Base-by-base conservation (phyloP, 2,113 vertebrate genomes). In the Hypocryptadius cinnamomeus region DNA sequence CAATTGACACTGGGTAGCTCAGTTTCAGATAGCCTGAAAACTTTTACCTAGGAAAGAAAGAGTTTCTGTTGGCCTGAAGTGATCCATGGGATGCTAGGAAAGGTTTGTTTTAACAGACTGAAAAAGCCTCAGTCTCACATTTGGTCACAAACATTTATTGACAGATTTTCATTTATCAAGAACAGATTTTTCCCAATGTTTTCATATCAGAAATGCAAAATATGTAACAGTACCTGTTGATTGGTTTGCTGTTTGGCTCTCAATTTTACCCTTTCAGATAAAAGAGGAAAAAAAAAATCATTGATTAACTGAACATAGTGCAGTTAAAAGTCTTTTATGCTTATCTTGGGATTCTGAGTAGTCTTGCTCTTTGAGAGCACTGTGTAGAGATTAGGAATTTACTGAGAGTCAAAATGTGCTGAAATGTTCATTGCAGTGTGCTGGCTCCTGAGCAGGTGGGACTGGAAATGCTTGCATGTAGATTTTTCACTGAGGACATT, bases 401-500 rank as follows among this genome's bases (percentile, higher is more conserved):
- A 83, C 63, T 15, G 9, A 86, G 37, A 65, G 45, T 48, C 63
- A 83, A 40, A 91, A 87, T 48, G 28, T 81, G 54, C 40, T 68
- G 76, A 63, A 85, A 66, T 48, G 9, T 74, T 63, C 24, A 51
- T 15, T 79, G 69, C 25, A 56, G 24, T 37, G 5, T 63, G 21
- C 79, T 89, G 68, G 56, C 37, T 28, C 53, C 56, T 53, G 54
- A 79, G 76, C 83, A 94, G 90, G 92, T 93, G 87, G 45, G 64
- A 40, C 65, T 87, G 80, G 93, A 95, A 94, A 59, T 63, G 79
- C 86, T 84, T 79, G 63, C 44, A 4, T 1, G 0, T 30, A 53
- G 64, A 20, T 59, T 79, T 96, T 94, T 93, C 24, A 39, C 31
- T 37, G 59, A 48, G 88, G 51, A 95, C 88, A 76, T 86, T 95